These are phyloP conservation scores for Sinocyclocheilus maitianheensis DNA, from an alignment of 2,113 vertebrate genomes.

Conservation along the genomic window DNA sequence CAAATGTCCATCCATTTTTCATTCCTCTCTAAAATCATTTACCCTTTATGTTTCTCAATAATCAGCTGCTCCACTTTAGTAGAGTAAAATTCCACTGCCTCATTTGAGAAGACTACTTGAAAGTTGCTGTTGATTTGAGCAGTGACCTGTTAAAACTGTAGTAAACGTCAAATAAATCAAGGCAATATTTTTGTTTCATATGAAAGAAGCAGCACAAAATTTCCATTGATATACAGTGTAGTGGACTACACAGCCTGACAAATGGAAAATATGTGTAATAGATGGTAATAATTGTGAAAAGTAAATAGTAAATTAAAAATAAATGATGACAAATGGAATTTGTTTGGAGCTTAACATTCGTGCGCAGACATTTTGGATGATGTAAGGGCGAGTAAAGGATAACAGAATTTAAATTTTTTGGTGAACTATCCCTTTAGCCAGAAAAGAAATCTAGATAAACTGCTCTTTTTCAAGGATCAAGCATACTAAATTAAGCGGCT, in stretches of 20 bases:
- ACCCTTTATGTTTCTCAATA: neutral
- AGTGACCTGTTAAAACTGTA: neutral
- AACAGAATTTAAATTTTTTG: neutral
- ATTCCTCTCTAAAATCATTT: neutral
- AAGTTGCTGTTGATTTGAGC: conserved; percentile 24
- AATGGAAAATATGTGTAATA: neutral
- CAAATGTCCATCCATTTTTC: conserved; percentile 4
- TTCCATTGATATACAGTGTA: neutral
- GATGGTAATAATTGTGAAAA: neutral
- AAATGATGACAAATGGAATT: no score
- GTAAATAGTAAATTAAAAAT: no score
- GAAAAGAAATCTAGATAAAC: neutral
- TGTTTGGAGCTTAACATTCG: neutral
- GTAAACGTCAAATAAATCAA: neutral
- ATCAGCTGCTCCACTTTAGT: conserved; percentile 6
- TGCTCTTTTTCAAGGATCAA: neutral
- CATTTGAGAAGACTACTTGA: neutral
- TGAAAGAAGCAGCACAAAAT: neutral
- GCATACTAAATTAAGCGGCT: neutral
- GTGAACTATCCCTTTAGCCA: neutral
- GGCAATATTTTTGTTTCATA: neutral
- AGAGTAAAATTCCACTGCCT: neutral
- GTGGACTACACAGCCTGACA: neutral
- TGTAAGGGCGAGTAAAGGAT: neutral
- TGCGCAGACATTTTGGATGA: neutral